A percentile compares a stretch with the other conserved stretches of the same genome.
These are phyloP conservation scores for Geopemphigus sp. DNA, from an alignment of 1,140 invertebrate genomes.

Conservation along the genomic window DNA sequence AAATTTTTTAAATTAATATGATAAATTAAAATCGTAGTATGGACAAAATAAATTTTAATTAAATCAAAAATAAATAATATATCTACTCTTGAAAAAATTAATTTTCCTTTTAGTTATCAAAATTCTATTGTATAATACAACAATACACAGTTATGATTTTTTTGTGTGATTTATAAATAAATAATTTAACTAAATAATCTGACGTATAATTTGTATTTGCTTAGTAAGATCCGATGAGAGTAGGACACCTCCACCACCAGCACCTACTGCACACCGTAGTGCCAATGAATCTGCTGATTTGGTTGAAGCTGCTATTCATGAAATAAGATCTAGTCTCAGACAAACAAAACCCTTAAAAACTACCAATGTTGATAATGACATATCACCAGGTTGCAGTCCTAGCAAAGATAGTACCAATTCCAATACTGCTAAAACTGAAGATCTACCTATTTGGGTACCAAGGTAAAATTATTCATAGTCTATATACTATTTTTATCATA, in stretches of 20 bases:
- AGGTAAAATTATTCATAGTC: conserved; percentile 51
- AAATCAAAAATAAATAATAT: too few species aligned
- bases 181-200: too few species aligned
- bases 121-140: not conserved
- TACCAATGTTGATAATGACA: conserved; percentile 39
- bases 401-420: conserved; percentile 47
- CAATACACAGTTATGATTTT: not conserved
- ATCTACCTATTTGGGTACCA: conserved; percentile 67
- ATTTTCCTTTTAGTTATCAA: not conserved
- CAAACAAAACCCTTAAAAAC: conserved; percentile 65
- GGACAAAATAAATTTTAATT: not conserved
- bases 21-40: not conserved
- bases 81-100: not conserved
- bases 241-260: conserved; percentile 48
- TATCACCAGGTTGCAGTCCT: conserved; percentile 37
- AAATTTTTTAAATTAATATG: not conserved
- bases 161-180: too few species aligned
- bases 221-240: conserved; percentile 49
- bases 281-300: conserved; percentile 63
- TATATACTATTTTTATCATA: not conserved
- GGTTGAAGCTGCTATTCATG: conserved; percentile 76
- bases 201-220: not conserved
- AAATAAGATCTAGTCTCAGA: conserved; percentile 75
- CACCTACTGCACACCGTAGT: conserved; percentile 55
- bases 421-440: conserved; percentile 44